phyloP scores from a whole-genome alignment of 2,888 invertebrate species.

The Andrena hattorfiana region DNA sequence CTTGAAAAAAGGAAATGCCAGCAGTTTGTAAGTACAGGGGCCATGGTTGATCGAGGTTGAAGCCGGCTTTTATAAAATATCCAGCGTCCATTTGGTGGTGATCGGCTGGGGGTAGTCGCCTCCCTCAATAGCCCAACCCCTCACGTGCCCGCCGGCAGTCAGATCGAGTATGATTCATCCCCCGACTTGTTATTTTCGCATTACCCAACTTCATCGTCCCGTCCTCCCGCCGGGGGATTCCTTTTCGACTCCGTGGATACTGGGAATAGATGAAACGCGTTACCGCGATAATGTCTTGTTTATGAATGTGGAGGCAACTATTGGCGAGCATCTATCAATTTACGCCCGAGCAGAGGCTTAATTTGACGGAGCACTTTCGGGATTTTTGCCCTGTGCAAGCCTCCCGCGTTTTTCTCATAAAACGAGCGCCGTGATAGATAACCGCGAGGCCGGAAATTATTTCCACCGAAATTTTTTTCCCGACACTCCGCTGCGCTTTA shows the following conservation, averaged over 20 bases:
- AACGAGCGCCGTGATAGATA: slow-evolving; percentile 50
- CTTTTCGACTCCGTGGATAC: slow-evolving; percentile 69
- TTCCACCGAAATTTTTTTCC: slow-evolving; percentile 22
- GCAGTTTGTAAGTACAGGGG: slow-evolving; percentile 15
- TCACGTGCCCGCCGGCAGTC: slow-evolving; percentile 67
- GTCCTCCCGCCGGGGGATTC: slow-evolving; percentile 64
- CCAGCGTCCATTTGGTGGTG: slow-evolving; percentile 25
- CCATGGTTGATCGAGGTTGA: not conserved
- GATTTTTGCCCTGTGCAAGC: slow-evolving; percentile 27
- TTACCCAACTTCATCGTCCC: slow-evolving; percentile 73
- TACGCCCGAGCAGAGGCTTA: slow-evolving; percentile 49
- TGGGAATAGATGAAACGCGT: slow-evolving; percentile 70
- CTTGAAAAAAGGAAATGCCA: not conserved
- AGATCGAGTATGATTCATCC: slow-evolving; percentile 72
- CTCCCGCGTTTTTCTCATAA: slow-evolving; percentile 13
- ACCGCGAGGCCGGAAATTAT: slow-evolving; percentile 11
- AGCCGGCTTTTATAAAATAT: slow-evolving; percentile 43
- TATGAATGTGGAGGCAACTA: slow-evolving; percentile 68
- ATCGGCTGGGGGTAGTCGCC: not conserved
- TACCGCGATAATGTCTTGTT: slow-evolving; percentile 78
- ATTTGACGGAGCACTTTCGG: slow-evolving; percentile 51
- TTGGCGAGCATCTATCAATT: slow-evolving; percentile 71
- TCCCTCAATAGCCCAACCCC: slow-evolving; percentile 44
- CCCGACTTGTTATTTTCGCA: slow-evolving; percentile 79
- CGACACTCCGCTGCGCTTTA: not conserved